phyloP scores from a whole-genome alignment of 2,888 invertebrate genomes.

The Erebia palarica region DNA sequence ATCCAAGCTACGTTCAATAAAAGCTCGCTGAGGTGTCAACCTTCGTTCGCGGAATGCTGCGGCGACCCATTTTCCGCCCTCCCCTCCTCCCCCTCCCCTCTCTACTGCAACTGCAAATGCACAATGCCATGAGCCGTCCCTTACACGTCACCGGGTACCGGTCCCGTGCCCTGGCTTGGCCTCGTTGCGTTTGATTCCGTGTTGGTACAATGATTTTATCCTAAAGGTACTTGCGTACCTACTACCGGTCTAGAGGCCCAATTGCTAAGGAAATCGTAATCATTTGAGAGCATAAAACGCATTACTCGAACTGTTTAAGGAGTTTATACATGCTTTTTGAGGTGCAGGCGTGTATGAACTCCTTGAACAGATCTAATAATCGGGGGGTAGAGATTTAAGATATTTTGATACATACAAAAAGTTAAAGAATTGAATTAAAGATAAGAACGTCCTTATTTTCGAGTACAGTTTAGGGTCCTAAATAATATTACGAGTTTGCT shows the following conservation, averaged over 20 bases:
- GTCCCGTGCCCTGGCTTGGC: conserved; percentile 76
- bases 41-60: conserved; percentile 64
- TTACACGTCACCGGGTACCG: conserved; percentile 54
- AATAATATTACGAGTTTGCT: too few species aligned
- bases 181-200: conserved; percentile 69
- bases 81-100: conserved; percentile 48
- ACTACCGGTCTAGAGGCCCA: not conserved
- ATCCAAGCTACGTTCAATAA: conserved; percentile 13
- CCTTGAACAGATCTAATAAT: too few species aligned
- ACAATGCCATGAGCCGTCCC: conserved; percentile 29
- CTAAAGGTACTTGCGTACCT: not conserved
- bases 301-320: too few species aligned
- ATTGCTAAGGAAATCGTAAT: too few species aligned
- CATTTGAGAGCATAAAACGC: too few species aligned
- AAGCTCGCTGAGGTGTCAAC: conserved; percentile 58
- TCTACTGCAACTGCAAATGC: conserved; percentile 32
- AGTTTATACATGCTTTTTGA: too few species aligned
- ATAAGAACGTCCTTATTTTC: too few species aligned
- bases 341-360: too few species aligned
- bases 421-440: too few species aligned
- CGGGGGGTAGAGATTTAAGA: too few species aligned
- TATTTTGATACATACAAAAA: too few species aligned
- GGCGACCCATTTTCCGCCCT: conserved; percentile 64
- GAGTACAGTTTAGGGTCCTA: too few species aligned
- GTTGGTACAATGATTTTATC: conserved; percentile 53